A percentile compares a stretch with the other conserved stretches of the same genome.
Conservation (phyloP, 2,113 vertebrate species). For the Cromileptes altivelis region DNA sequence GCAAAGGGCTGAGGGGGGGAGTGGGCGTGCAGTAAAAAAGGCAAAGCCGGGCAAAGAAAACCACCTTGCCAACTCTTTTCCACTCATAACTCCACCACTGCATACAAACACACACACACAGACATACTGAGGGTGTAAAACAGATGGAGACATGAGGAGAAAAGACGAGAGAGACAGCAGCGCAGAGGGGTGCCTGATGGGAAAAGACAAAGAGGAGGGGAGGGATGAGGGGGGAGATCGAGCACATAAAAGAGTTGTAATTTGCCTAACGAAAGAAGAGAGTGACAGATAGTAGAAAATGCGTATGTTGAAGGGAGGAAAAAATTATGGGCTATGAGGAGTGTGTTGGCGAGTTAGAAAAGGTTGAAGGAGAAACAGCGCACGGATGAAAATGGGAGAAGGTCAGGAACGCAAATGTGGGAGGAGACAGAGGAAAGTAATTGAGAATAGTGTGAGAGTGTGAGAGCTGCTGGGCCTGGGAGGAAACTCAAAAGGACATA, state of each 20-base stretch:
- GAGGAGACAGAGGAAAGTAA: slow-evolving; percentile 39
- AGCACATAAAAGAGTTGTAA: slow-evolving; percentile 76
- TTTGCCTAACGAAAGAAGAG: slow-evolving; percentile 72
- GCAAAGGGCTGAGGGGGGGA: slow-evolving; percentile 52
- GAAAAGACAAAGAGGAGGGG: slow-evolving; percentile 71
- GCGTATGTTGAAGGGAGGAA: slow-evolving; percentile 52
- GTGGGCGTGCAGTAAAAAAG: slow-evolving; percentile 28
- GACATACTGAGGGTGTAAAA: slow-evolving; percentile 48
- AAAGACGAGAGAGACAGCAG: slow-evolving; percentile 64
- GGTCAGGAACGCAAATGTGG: slow-evolving; percentile 44
- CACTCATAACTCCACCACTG: slow-evolving; percentile 14
- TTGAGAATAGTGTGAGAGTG: slow-evolving; percentile 15
- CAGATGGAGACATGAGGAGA: slow-evolving; percentile 70
- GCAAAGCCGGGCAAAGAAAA: slow-evolving; percentile 37
- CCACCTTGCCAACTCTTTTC: slow-evolving; percentile 24
- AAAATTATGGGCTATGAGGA: slow-evolving; percentile 49
- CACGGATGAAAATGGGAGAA: slow-evolving; percentile 37
- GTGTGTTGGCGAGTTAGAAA: slow-evolving; percentile 21
- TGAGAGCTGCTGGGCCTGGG: neutral
- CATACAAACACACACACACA: slow-evolving; percentile 35
- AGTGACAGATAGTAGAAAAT: slow-evolving; percentile 67
- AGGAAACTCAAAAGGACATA: slow-evolving; percentile 31
- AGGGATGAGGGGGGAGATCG: slow-evolving; percentile 48
- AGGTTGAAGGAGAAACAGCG: slow-evolving; percentile 54
- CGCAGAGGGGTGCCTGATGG: slow-evolving; percentile 73